These are phyloP conservation scores for Naso thynnoides DNA, from an alignment of 2,797 vertebrate genomes.

Conservation along the genomic window DNA sequence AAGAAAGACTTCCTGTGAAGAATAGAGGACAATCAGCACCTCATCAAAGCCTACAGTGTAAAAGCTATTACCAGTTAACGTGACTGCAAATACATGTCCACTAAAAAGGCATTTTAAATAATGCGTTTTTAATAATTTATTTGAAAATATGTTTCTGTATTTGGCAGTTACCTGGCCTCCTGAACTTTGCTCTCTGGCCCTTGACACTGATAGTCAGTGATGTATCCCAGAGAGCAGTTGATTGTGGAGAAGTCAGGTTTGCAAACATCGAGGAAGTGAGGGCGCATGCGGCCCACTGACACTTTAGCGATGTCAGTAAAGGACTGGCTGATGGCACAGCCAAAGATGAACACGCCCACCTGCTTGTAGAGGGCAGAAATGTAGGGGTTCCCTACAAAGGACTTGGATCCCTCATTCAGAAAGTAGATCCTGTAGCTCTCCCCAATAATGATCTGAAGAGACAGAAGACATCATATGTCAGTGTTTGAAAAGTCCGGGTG, in stretches of 20 bases:
- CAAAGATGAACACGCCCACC: slow-evolving; percentile 94
- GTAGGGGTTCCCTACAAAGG: slow-evolving; percentile 94
- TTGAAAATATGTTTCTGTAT: background rate
- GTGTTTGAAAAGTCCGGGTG: background rate
- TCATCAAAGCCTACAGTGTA: background rate
- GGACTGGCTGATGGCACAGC: slow-evolving; percentile 96
- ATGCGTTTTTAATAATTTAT: background rate
- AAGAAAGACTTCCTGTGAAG: slow-evolving; percentile 96
- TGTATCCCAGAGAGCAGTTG: slow-evolving; percentile 94
- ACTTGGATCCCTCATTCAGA: slow-evolving; percentile 92
- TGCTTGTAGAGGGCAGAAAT: slow-evolving; percentile 95
- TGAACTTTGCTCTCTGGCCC: slow-evolving; percentile 90
- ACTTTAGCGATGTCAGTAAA: slow-evolving; percentile 99
- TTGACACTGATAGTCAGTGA: slow-evolving; percentile 92
- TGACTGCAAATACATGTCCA: background rate
- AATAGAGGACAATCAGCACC: slow-evolving; percentile 52
- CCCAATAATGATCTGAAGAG: slow-evolving; percentile 91
- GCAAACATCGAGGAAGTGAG: slow-evolving; percentile 95
- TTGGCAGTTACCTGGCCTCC: slow-evolving; percentile 90
- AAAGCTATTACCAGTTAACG: background rate
- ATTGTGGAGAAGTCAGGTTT: slow-evolving; percentile 89
- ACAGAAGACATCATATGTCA: slow-evolving; percentile 6
- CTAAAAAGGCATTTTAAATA: background rate
- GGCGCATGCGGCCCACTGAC: slow-evolving; percentile 95
- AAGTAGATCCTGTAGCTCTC: slow-evolving; percentile 97